These are phyloP conservation scores for Neodiprion lecontei DNA, from an alignment of 1,140 invertebrate genomes.

Conservation along the genomic window DNA sequence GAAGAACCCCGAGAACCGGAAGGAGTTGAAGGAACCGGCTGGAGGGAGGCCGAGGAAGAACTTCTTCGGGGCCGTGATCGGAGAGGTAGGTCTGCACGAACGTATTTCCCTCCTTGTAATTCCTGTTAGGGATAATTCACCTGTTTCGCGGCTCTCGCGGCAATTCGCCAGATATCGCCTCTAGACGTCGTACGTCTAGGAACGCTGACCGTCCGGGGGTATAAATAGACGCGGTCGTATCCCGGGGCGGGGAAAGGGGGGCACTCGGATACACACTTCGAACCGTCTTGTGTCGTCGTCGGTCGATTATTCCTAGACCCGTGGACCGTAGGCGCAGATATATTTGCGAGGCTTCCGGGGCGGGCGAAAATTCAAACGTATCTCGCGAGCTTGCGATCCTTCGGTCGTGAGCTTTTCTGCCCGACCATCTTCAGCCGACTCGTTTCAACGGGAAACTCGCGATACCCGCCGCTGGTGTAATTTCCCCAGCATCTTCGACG, in stretches of 20 bases:
- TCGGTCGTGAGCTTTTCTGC: no score
- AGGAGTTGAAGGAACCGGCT: slow-evolving; percentile 7
- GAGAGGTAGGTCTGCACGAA: no score
- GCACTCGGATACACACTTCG: background rate
- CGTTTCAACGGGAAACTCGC: slow-evolving; percentile 3
- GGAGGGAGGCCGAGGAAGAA: background rate
- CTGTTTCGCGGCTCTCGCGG: background rate
- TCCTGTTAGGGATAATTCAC: background rate
- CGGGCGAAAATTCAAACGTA: no score
- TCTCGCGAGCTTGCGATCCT: no score
- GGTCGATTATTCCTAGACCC: background rate
- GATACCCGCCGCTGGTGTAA: background rate
- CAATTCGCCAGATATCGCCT: no score
- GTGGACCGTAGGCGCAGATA: background rate
- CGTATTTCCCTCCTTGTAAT: no score
- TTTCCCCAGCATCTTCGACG: no score
- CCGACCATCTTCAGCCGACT: background rate
- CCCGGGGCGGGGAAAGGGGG: background rate
- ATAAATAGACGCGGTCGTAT: background rate
- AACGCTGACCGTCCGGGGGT: background rate
- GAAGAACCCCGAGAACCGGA: background rate
- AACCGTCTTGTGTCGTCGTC: background rate
- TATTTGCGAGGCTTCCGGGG: background rate
- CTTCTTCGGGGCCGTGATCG: no score
- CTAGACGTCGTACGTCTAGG: no score